Conservation (phyloP, 2,797 vertebrate genomes). For the Chiroxiphia lanceolata region DNA sequence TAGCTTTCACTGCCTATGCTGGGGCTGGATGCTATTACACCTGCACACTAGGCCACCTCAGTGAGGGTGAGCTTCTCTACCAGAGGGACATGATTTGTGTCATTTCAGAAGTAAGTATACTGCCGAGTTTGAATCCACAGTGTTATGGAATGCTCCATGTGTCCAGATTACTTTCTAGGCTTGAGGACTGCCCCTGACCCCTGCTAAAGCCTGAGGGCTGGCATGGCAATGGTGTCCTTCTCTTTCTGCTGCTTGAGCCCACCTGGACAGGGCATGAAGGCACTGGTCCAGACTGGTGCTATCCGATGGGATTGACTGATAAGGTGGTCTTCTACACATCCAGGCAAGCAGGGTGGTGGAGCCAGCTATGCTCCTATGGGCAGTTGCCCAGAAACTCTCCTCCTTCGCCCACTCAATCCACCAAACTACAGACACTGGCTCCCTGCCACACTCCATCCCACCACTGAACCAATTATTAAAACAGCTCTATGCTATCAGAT, state of each 20-base stretch:
- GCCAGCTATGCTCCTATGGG: fast-evolving
- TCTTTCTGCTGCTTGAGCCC: not conserved
- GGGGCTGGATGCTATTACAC: not conserved
- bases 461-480: not conserved
- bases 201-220: not conserved
- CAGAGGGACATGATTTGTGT: not conserved
- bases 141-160: not conserved
- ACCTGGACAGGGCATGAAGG: not conserved
- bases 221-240: not conserved
- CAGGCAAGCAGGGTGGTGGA: fast-evolving
- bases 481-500: not conserved
- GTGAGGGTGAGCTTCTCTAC: not conserved
- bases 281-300: not conserved
- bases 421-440: not conserved
- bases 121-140: not conserved
- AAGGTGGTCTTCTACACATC: not conserved
- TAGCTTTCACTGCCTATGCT: not conserved
- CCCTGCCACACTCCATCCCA: fast-evolving
- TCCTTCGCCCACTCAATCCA: not conserved
- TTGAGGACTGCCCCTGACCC: not conserved
- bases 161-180: not conserved
- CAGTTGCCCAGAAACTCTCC: not conserved
- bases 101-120: not conserved
- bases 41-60: not conserved
- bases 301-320: not conserved